Percentiles rank a stretch among this genome's conserved stretches.
Evolutionary conservation across 2,797 vertebrate genomes (phyloP).

Genomic region (Ptychadena robeensis): DNA sequence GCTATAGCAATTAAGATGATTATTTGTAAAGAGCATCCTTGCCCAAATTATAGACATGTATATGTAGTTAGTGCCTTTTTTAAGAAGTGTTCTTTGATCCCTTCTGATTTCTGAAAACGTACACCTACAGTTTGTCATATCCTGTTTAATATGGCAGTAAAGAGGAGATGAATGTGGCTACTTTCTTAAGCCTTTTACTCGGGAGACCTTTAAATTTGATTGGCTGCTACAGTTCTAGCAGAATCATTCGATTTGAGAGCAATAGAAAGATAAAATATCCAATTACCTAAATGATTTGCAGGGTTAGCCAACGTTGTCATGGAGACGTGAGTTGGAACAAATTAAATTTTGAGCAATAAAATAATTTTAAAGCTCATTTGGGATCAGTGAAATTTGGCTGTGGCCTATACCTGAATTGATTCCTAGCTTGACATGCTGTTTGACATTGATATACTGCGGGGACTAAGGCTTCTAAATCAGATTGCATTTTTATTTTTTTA

Average conservation of each 20-base stretch:
- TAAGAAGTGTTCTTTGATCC: conserved; percentile 37
- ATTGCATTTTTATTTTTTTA: conserved; percentile 12
- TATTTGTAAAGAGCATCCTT: too few relatives aligned
- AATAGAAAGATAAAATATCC: conserved; percentile 93
- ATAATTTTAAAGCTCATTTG: conserved; percentile 94
- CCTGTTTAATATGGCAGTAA: conserved; percentile 74
- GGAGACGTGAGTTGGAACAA: conserved; percentile 88
- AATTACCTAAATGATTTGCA: conserved; percentile 95
- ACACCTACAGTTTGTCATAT: conserved; percentile 71
- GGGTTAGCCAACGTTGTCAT: conserved; percentile 92
- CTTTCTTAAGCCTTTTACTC: conserved; percentile 81
- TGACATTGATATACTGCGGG: conserved; percentile 79
- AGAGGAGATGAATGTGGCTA: conserved; percentile 81
- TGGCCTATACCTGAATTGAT: conserved; percentile 84
- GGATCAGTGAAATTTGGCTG: conserved; percentile 87
- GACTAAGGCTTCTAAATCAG: conserved; percentile 72
- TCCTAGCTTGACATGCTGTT: conserved; percentile 79
- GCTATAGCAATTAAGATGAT: too few relatives aligned
- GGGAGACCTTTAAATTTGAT: conserved; percentile 88
- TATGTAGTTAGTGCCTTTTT: conserved; percentile 38
- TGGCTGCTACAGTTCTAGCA: conserved; percentile 90
- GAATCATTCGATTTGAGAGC: conserved; percentile 93
- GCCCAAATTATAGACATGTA: too few relatives aligned
- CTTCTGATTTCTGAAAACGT: conserved; percentile 58
- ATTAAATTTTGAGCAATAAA: conserved; percentile 96